Base-by-base conservation (phyloP, 1,140 invertebrate genomes). In the Hyles vespertilio region DNA sequence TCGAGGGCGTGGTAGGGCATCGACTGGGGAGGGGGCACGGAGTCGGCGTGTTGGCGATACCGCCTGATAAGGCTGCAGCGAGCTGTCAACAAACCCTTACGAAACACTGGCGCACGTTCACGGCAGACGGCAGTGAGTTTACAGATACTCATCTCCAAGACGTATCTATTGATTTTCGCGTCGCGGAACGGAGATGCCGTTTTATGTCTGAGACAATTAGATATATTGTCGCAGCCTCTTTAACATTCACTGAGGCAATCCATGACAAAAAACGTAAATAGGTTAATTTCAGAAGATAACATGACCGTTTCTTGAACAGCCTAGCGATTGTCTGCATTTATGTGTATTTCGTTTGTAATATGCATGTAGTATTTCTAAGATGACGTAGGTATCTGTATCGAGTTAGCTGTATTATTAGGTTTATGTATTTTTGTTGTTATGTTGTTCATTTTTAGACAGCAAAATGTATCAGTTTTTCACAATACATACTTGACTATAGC, bases 1-100 rank as follows among this genome's bases (percentile, higher is more conserved):
- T 8, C 36, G 71, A 67, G 78, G 83, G 79, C 81, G 81, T 82
- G 79, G 79, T 77, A 66, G 60, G 65, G 51, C 59, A 55, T 54
- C 62, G 59, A 63, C 49, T 40, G 52, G 61, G 63, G 64, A 60
- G 59, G 65, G 60, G 65, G 63, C 55, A 59, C 75, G 69, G 74
- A 70, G 72, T 74, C 74, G 72, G 59, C 59, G 66, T 69, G 63
- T 52, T 63, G 61, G 58, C 58, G 63, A 67, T 77, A 77, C 67
- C 72, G 69, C 60, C 69, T 82, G 83, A 86, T 84, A 82, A 84
- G 65, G 61, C 47, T 72, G 65, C 70, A 77, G 71, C 67, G 70
- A 66, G 74, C 78, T 82, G 79, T 86, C 79, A 84, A 84, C 79
- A 85, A 85, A 85, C 74, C 67, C 60, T 73, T 70, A 74, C 36